Percentiles rank a stretch among this genome's conserved stretches.
Evolutionary conservation across 2,113 vertebrate species (phyloP).

Genomic region (Tachuris rubrigastra): DNA sequence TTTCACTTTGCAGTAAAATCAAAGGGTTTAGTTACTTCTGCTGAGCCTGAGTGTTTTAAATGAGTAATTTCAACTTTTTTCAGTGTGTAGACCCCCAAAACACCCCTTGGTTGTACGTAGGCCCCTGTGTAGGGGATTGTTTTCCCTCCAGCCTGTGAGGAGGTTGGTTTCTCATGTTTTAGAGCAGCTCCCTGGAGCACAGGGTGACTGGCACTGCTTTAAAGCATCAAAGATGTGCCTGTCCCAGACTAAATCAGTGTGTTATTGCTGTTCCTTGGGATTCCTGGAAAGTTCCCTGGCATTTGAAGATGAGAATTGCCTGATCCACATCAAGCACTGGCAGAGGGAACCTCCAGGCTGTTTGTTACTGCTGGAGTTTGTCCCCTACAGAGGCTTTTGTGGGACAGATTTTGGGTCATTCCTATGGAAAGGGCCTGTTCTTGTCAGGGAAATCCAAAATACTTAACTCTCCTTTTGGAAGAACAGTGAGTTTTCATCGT

Average conservation of each 20-base stretch:
- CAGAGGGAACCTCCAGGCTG: neutral
- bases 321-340: neutral
- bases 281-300: neutral
- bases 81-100: neutral
- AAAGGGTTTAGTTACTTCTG: neutral
- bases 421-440: neutral
- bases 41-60: neutral
- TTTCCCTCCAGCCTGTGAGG: neutral
- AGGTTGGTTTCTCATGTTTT: neutral
- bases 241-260: fast-evolving
- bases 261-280: fast-evolving
- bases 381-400: neutral
- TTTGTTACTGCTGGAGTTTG: neutral
- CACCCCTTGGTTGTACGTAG: neutral
- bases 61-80: neutral
- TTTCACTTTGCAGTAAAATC: neutral
- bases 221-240: neutral
- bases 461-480: too few relatives aligned
- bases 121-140: fast-evolving
- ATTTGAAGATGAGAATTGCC: neutral
- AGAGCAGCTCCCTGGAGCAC: neutral
- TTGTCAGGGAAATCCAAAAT: neutral
- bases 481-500: neutral
- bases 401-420: neutral
- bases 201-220: neutral